Evolutionary conservation across 2,888 invertebrate species (phyloP).

Genomic region (Gibbula magus): DNA sequence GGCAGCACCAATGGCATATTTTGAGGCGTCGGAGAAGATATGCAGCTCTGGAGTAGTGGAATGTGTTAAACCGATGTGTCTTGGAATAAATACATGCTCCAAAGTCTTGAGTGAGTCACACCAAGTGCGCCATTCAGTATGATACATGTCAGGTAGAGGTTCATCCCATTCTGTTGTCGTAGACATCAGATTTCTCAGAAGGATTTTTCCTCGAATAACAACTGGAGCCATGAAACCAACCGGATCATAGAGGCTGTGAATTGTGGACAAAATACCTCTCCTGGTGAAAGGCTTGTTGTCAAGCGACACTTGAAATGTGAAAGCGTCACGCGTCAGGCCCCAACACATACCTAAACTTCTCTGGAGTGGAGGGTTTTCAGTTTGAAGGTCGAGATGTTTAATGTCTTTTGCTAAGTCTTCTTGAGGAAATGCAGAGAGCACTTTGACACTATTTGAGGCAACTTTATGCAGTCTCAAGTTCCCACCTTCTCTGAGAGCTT

Average conservation of each 20-base stretch:
- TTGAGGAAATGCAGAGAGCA: slow-evolving; percentile 30
- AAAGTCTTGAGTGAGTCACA: slow-evolving; percentile 22
- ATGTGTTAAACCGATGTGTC: background rate
- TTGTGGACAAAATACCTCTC: slow-evolving; percentile 25
- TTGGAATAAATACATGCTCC: slow-evolving; percentile 12
- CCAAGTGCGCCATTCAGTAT: slow-evolving; percentile 19
- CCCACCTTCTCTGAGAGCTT: slow-evolving; percentile 28
- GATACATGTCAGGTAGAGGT: background rate
- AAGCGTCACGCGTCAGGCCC: slow-evolving; percentile 20
- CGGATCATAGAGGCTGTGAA: slow-evolving; percentile 33
- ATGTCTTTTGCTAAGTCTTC: slow-evolving; percentile 30
- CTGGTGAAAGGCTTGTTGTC: slow-evolving; percentile 16
- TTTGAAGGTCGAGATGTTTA: slow-evolving; percentile 16
- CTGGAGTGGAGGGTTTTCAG: slow-evolving; percentile 27
- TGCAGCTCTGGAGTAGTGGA: slow-evolving; percentile 25
- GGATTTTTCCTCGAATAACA: slow-evolving; percentile 16
- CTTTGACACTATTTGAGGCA: slow-evolving; percentile 35
- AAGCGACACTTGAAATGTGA: background rate
- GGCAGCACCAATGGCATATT: slow-evolving; percentile 31
- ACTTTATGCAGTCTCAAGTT: slow-evolving; percentile 44
- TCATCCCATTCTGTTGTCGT: slow-evolving; percentile 14
- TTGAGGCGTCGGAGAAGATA: slow-evolving; percentile 38
- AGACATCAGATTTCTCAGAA: slow-evolving; percentile 20
- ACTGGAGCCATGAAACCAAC: slow-evolving; percentile 31
- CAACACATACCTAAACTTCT: slow-evolving; percentile 27